Conservation (phyloP, 2,888 invertebrate species). For the Cephus runcator region DNA sequence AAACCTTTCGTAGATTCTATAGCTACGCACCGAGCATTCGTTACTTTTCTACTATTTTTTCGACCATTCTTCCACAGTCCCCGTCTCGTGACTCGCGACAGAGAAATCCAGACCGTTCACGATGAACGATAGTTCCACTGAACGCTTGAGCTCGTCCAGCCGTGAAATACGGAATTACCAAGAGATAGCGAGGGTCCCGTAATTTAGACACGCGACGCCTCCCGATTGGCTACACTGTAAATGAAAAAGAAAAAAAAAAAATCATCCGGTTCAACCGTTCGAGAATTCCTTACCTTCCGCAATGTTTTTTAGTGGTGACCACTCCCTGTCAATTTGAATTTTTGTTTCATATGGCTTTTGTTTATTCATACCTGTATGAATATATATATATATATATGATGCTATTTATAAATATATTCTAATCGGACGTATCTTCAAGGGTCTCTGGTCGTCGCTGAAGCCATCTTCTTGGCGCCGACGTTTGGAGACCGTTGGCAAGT, state of each 20-base stretch:
- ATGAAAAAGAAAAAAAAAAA: not conserved
- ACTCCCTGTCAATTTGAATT: not conserved
- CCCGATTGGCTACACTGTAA: not conserved
- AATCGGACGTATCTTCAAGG: not conserved
- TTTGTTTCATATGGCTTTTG: not conserved
- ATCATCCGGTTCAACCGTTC: not conserved
- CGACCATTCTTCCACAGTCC: not conserved
- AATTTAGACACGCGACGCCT: slow-evolving; percentile 6
- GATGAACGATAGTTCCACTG: not conserved
- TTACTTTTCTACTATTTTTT: not conserved
- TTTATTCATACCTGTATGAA: not conserved
- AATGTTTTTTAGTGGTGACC: not conserved
- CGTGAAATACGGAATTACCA: slow-evolving; percentile 2
- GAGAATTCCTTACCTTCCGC: not conserved
- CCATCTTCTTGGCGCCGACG: not conserved
- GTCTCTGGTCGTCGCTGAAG: not conserved
- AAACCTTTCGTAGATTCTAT: not conserved
- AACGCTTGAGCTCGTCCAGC: not conserved
- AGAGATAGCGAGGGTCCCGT: not conserved
- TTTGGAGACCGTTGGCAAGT: slow-evolving; percentile 20
- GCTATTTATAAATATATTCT: not conserved
- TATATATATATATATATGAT: too few relatives aligned
- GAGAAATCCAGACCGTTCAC: not conserved
- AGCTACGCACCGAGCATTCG: not conserved
- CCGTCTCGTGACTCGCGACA: not conserved